These are phyloP conservation scores for Rhinolophus sinicus DNA, from an alignment of 2,113 vertebrate species.

Conservation along the genomic window DNA sequence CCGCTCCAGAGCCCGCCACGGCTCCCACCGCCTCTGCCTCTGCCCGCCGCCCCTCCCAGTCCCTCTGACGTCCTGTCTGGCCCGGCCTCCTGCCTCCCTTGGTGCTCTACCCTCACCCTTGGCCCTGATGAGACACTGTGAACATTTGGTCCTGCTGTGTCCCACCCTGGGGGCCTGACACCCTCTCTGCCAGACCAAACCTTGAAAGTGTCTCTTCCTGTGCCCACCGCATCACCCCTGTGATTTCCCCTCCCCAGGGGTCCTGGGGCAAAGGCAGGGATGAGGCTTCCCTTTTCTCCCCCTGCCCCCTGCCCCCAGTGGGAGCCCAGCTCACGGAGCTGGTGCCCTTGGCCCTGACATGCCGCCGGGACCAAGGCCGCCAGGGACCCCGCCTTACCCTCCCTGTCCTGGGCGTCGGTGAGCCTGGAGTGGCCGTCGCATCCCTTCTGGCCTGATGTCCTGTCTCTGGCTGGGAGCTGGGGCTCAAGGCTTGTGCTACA, in stretches of 20 bases:
- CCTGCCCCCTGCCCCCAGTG: rapidly evolving
- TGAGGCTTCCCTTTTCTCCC: rapidly evolving
- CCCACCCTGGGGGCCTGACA: neutral
- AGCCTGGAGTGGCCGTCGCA: conserved; percentile 83
- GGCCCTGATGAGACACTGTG: rapidly evolving
- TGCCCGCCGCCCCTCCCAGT: rapidly evolving
- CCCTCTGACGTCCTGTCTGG: neutral
- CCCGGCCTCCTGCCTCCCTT: neutral
- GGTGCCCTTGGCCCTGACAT: neutral
- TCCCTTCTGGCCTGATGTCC: conserved; percentile 68
- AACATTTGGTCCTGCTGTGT: rapidly evolving
- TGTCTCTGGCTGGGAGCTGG: neutral
- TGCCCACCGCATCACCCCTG: neutral
- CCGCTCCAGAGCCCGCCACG: rapidly evolving
- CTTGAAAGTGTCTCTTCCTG: neutral
- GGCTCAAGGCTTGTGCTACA: rapidly evolving
- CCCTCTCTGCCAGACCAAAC: neutral
- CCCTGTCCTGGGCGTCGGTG: conserved; percentile 78
- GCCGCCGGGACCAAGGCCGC: no score
- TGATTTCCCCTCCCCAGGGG: rapidly evolving
- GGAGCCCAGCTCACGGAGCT: rapidly evolving
- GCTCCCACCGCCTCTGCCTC: neutral
- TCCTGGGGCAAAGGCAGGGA: neutral
- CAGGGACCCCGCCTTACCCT: conserved; percentile 82
- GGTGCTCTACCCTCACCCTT: rapidly evolving